phyloP scores from a whole-genome alignment of 1,140 invertebrate species.

The Gryon sp. region DNA sequence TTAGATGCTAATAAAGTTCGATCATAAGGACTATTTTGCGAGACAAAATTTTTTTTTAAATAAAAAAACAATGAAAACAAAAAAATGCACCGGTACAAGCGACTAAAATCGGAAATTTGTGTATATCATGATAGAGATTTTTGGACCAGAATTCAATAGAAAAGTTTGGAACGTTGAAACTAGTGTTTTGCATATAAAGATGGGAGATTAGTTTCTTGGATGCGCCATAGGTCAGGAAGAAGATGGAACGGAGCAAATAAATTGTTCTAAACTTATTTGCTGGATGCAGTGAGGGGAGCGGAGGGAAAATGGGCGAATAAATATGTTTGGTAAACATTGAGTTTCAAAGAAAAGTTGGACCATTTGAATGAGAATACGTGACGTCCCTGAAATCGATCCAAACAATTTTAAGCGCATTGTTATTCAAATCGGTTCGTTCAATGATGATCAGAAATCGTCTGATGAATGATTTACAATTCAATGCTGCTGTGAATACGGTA shows the following conservation, averaged over 20 bases:
- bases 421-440: slow-evolving; percentile 71
- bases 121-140: slow-evolving; percentile 25
- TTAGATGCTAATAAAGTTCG: slow-evolving; percentile 72
- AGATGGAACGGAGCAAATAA: background rate
- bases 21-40: slow-evolving; percentile 68
- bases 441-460: slow-evolving; percentile 34
- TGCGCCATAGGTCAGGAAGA: background rate
- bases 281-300: background rate
- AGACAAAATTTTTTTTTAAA: slow-evolving; percentile 43
- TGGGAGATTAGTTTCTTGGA: slow-evolving; percentile 17
- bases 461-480: slow-evolving; percentile 53
- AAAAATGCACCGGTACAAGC: slow-evolving; percentile 15
- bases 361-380: slow-evolving; percentile 69
- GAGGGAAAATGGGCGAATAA: slow-evolving; percentile 44
- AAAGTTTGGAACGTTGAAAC: slow-evolving; percentile 18
- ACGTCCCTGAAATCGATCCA: slow-evolving; percentile 52
- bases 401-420: slow-evolving; percentile 69
- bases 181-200: slow-evolving; percentile 44
- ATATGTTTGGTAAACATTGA: slow-evolving; percentile 69
- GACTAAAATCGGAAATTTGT: slow-evolving; percentile 40
- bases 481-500: slow-evolving; percentile 27
- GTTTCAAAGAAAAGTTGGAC: slow-evolving; percentile 43
- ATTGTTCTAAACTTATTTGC: background rate
- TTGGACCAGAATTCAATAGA: slow-evolving; percentile 29
- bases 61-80: slow-evolving; percentile 18